phyloP scores from a whole-genome alignment of 2,113 vertebrate genomes.

The Pholis gunnellus region DNA sequence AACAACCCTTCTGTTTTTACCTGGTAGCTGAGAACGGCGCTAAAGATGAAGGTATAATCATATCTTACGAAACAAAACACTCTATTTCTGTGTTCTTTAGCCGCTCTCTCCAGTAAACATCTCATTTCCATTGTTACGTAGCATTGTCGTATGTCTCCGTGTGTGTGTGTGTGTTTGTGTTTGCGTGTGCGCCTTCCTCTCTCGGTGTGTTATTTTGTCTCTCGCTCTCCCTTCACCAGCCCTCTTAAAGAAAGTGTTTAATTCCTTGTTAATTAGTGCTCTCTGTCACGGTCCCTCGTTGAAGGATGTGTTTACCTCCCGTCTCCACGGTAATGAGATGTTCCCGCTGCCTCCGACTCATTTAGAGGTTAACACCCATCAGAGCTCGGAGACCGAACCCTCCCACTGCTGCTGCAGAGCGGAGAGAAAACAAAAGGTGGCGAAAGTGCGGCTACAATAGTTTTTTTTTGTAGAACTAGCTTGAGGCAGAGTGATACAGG shows the following conservation, averaged over 20 bases:
- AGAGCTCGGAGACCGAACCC: slow-evolving; percentile 25
- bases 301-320: slow-evolving; percentile 69
- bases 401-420: slow-evolving; percentile 1
- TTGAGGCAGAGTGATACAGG: neutral
- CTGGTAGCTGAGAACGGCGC: neutral
- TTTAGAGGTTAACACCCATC: slow-evolving; percentile 67
- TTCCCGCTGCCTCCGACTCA: slow-evolving; percentile 57
- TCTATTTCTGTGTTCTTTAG: no score
- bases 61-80: neutral
- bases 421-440: neutral
- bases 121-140: neutral
- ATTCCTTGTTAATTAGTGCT: slow-evolving; percentile 68
- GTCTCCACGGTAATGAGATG: slow-evolving; percentile 70
- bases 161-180: neutral
- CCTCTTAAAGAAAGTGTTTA: slow-evolving; percentile 60
- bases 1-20: no score
- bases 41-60: neutral
- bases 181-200: neutral
- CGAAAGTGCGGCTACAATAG: neutral
- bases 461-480: neutral
- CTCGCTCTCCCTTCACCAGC: slow-evolving; percentile 13
- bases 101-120: neutral
- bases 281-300: slow-evolving; percentile 50
- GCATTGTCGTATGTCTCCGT: neutral
- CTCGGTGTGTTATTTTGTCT: neutral